Conservation (phyloP, 2,888 invertebrate genomes). For the Tyria jacobaeae region DNA sequence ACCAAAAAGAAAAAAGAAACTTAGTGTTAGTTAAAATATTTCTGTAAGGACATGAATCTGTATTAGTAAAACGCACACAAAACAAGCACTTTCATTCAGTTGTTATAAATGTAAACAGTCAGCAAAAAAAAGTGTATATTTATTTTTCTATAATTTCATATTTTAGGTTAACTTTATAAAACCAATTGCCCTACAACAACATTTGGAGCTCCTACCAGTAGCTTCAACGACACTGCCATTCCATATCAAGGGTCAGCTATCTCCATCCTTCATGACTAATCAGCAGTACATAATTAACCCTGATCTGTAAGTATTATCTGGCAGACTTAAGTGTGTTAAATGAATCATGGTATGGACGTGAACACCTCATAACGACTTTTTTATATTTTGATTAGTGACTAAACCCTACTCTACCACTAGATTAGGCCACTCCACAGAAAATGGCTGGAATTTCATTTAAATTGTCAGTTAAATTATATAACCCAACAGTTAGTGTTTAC, state of each 20-base stretch:
- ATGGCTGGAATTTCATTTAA: too few relatives aligned
- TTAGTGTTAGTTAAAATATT: background rate
- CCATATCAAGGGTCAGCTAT: background rate
- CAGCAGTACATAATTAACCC: constrained; percentile 5
- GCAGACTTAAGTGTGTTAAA: too few relatives aligned
- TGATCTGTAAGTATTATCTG: constrained; percentile 5
- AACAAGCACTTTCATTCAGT: background rate
- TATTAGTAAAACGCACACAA: background rate
- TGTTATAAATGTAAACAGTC: too few relatives aligned
- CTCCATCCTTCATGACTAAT: constrained; percentile 1
- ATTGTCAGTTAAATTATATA: too few relatives aligned
- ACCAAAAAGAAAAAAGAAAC: background rate
- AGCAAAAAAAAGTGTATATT: background rate
- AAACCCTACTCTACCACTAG: too few relatives aligned
- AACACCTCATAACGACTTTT: too few relatives aligned
- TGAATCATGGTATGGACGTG: too few relatives aligned
- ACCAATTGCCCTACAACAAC: background rate
- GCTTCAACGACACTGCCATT: background rate
- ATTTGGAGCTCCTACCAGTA: background rate
- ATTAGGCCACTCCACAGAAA: too few relatives aligned
- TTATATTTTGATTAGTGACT: too few relatives aligned
- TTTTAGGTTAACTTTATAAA: constrained; percentile 10
- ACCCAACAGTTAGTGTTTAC: too few relatives aligned
- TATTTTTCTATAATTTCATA: background rate
- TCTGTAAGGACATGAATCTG: background rate